Percentiles rank a stretch among this genome's conserved stretches.
Evolutionary conservation across 2,113 vertebrate genomes (phyloP).

Genomic region (Protobothrops mucrosquamatus): DNA sequence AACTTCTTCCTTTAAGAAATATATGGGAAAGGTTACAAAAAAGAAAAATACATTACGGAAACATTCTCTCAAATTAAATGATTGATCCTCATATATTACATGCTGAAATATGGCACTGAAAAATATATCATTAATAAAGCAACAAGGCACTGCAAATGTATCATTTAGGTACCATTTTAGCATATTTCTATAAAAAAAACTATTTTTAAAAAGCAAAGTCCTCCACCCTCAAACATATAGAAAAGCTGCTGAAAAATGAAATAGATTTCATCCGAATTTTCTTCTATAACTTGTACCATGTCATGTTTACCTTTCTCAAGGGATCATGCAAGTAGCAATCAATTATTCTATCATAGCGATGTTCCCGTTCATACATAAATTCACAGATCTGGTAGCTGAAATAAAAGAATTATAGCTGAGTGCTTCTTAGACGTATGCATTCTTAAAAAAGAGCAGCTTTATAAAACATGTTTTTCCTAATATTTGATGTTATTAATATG

Average conservation of each 20-base stretch:
- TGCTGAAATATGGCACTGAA: not conserved
- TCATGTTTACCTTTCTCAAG: conserved; percentile 81
- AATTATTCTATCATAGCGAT: conserved; percentile 88
- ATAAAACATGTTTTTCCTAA: not conserved
- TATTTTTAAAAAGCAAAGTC: not conserved
- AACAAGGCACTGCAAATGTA: not conserved
- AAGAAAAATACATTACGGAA: not conserved
- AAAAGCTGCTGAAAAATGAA: not conserved
- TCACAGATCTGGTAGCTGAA: conserved; percentile 95
- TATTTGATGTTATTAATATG: not conserved
- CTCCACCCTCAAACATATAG: not conserved
- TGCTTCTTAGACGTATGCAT: not conserved
- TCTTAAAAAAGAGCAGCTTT: not conserved
- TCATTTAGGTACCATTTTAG: not conserved
- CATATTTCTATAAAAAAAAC: not conserved
- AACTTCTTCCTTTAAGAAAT: conserved; percentile 82
- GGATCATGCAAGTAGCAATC: conserved; percentile 91
- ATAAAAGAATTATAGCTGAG: conserved; percentile 26
- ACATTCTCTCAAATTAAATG: not conserved
- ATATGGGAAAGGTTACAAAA: not conserved
- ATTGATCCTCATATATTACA: not conserved
- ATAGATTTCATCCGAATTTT: conserved; percentile 1
- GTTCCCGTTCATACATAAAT: conserved; percentile 92
- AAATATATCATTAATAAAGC: not conserved
- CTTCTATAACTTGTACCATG: not conserved